phyloP scores from a whole-genome alignment of 2,888 invertebrate genomes.

The Thymelicus lineola region DNA sequence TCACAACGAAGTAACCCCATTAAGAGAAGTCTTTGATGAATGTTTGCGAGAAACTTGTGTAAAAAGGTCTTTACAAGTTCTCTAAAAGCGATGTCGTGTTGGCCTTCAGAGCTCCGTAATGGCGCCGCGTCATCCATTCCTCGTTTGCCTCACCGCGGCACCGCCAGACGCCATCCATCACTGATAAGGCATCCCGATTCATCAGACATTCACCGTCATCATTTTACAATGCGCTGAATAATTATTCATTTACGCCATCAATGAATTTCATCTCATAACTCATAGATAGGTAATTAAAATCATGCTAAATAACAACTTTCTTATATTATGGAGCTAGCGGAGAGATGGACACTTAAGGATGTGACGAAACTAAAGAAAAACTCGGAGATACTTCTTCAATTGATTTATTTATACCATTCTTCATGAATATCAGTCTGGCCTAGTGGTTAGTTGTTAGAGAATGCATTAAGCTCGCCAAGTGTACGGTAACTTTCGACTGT shows the following conservation, averaged over 20 bases:
- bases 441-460: no score
- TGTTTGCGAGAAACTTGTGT: neutral
- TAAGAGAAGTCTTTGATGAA: no score
- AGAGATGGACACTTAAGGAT: no score
- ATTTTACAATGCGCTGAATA: neutral
- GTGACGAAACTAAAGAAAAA: no score
- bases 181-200: constrained; percentile 11
- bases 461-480: no score
- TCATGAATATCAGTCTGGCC: no score
- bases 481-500: no score
- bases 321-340: no score
- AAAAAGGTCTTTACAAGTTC: constrained; percentile 6
- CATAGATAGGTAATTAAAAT: neutral
- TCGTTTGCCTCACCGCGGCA: neutral
- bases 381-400: no score
- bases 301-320: no score
- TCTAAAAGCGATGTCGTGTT: constrained; percentile 3
- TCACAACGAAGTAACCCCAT: no score
- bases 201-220: neutral
- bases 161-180: constrained; percentile 6
- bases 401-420: no score
- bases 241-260: neutral
- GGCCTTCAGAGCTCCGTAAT: neutral
- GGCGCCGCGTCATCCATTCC: constrained; percentile 9
- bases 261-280: neutral